Conservation (phyloP, 2,113 vertebrate genomes). For the Eclectus roratus region DNA sequence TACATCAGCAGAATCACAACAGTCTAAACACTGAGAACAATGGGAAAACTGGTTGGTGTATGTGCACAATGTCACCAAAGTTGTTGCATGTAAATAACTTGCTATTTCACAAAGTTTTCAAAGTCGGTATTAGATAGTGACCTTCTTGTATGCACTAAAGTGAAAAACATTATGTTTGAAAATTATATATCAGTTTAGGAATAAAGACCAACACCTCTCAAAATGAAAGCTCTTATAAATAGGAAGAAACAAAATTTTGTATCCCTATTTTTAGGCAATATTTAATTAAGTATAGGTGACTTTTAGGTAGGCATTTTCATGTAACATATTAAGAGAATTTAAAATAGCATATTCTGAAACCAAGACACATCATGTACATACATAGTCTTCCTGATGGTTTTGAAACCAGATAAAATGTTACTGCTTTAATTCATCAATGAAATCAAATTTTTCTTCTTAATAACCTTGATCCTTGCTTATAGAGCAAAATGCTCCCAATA, state of each 20-base stretch:
- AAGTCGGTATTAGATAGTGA: background rate
- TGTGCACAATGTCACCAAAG: background rate
- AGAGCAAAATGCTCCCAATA: background rate
- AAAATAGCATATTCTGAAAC: background rate
- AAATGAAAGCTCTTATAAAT: background rate
- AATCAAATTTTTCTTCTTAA: background rate
- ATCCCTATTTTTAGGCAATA: background rate
- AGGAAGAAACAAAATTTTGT: background rate
- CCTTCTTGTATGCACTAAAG: background rate
- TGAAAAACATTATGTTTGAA: background rate
- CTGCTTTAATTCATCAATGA: background rate
- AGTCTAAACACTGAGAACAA: background rate
- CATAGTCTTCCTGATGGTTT: background rate
- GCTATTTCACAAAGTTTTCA: background rate
- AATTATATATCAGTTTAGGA: background rate
- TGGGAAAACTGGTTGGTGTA: background rate
- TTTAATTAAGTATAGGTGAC: background rate
- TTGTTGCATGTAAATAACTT: background rate
- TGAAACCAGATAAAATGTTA: background rate
- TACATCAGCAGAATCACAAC: slow-evolving; percentile 17
- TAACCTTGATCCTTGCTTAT: background rate
- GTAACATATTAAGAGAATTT: background rate
- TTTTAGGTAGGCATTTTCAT: background rate
- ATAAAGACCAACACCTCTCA: background rate
- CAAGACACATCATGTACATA: background rate